Base-by-base conservation (phyloP, 2,113 vertebrate species). In the Dicaeum eximium region DNA sequence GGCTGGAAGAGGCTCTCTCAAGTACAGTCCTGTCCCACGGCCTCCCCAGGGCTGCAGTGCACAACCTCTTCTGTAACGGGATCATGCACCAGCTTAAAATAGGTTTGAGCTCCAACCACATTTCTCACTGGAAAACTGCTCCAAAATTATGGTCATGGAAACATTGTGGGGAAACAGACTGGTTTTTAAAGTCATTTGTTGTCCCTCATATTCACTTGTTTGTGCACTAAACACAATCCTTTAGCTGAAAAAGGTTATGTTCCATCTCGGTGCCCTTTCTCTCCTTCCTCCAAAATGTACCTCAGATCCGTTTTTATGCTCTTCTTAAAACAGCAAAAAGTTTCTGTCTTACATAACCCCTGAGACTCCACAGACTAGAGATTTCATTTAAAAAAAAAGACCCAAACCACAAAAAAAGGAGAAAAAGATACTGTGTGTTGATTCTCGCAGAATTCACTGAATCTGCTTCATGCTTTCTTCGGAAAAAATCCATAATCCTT, bases 11-110 rank as follows among this genome's bases (percentile, higher is more conserved):
- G 40, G 53, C 22, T 44, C 38, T 61, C 80, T 2, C 1, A 70
- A 73, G 51, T 7, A 25, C 22, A 45, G 37, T 28, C 31, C 22
- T 33, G 51, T 28, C 77, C 51, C 74, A 74, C 0, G 0, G 62
- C 80, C 28, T 51, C 5, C 0, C 51, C 48, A 51, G 31, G 64
- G 54, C 28, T 61, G 37, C 11, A 8, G 19, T 20, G 56, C 51
- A 77, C 64, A 48, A 20, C 9, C 7, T 6, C 47, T 40, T 31
- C 7, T 53, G 28, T 11, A 80, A 61, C 47, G 7, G 16, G 35
- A 83, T 50, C 17, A 17, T 1, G 0, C 25, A 53, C 15, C 7
- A 3, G 20, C 42, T 73, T 80, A 66, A 53, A n/a, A 54, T 0
- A 67, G 38, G 44, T 51, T 13, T 79, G 33, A n/a, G 15, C 31